Evolutionary conservation across 1,140 invertebrate genomes (phyloP).

Genomic region (Dendroctonus ponderosae): DNA sequence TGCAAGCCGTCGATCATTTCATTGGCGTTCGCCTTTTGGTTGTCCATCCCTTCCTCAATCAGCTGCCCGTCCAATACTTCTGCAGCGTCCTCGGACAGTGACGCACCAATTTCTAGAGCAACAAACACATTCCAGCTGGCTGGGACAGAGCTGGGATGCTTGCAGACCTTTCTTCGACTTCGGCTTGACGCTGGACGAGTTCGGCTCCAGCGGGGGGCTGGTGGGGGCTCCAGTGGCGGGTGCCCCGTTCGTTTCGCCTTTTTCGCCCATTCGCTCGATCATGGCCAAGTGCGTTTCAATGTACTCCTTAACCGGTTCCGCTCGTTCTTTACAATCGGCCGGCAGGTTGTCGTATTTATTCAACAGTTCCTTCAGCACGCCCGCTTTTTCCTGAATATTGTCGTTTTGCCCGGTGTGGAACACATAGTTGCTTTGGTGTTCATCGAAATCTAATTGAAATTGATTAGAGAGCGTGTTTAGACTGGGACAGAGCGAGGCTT

Average conservation of each 20-base stretch:
- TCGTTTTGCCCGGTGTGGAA: slow-evolving; percentile 33
- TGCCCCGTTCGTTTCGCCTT: not conserved
- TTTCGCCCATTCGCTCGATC: slow-evolving; percentile 26
- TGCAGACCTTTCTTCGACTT: not conserved
- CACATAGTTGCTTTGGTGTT: slow-evolving; percentile 36
- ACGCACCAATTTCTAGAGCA: slow-evolving; percentile 6
- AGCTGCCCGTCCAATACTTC: slow-evolving; percentile 11
- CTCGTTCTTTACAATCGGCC: slow-evolving; percentile 36
- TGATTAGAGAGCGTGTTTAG: not conserved
- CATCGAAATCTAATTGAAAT: slow-evolving; percentile 27
- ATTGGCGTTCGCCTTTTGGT: slow-evolving; percentile 18
- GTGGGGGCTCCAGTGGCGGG: too few relatives aligned
- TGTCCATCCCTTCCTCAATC: slow-evolving; percentile 10
- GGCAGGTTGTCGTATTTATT: slow-evolving; percentile 40
- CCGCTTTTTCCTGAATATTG: slow-evolving; percentile 25
- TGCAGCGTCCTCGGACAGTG: not conserved
- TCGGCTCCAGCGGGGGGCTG: too few relatives aligned
- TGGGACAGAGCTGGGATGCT: too few relatives aligned
- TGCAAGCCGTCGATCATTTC: slow-evolving; percentile 10
- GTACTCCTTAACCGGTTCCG: slow-evolving; percentile 42
- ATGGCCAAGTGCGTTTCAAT: slow-evolving; percentile 38
- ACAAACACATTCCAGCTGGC: too few relatives aligned
- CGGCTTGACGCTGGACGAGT: not conserved
- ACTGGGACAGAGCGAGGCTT: not conserved
- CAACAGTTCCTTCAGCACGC: slow-evolving; percentile 35